phyloP scores from a whole-genome alignment of 2,113 vertebrate species.

The Sminthopsis crassicaudata region DNA sequence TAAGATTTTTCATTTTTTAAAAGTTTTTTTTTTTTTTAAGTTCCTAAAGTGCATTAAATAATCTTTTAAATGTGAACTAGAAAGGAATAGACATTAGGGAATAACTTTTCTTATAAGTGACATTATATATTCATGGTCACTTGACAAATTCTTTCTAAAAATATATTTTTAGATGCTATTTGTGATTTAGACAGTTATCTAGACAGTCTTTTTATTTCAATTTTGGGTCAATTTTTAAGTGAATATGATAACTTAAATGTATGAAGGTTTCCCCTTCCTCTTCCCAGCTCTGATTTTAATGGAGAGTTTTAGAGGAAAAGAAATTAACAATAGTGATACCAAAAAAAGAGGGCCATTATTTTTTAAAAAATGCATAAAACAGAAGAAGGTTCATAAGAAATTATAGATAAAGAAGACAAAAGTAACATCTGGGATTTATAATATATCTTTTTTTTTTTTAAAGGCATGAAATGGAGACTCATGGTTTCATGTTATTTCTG shows the following conservation, averaged over 20 bases:
- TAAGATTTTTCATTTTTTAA: neutral
- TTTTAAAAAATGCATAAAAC: neutral
- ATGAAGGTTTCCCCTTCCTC: neutral
- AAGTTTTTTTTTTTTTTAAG: neutral
- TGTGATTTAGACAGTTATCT: conserved; percentile 17
- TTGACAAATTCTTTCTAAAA: conserved; percentile 57
- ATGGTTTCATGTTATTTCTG: neutral
- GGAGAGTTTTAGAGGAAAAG: neutral
- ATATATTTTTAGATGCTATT: conserved; percentile 41
- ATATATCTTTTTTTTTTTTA: neutral
- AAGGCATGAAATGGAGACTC: neutral
- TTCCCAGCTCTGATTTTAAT: neutral
- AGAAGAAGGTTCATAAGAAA: neutral
- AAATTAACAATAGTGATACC: neutral
- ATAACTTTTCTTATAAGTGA: conserved; percentile 59
- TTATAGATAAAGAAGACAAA: neutral
- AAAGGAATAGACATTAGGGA: conserved; percentile 42
- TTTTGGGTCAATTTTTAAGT: too few relatives aligned
- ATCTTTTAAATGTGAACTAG: conserved; percentile 36
- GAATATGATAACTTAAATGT: too few relatives aligned
- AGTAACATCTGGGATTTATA: neutral
- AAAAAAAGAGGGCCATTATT: neutral
- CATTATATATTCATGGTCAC: conserved; percentile 70
- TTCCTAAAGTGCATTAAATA: neutral
- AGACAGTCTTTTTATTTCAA: neutral